phyloP scores from a whole-genome alignment of 2,888 invertebrate genomes.

The Himalopsyche anomala region DNA sequence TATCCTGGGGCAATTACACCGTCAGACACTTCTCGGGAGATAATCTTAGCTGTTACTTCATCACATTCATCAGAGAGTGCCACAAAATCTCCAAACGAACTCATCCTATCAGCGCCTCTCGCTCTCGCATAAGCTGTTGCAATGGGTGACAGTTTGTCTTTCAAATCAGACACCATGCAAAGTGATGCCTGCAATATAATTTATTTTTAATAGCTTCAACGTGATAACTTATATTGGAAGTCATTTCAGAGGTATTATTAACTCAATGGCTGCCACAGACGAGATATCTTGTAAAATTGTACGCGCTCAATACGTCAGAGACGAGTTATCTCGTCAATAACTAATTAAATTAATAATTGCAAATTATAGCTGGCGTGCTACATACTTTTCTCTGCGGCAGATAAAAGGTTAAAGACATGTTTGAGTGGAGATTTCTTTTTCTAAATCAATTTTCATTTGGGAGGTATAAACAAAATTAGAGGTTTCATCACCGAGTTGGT shows the following conservation, averaged over 20 bases:
- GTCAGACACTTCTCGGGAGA: constrained; percentile 96
- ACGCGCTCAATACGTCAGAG: too few species aligned
- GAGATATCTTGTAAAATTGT: too few species aligned
- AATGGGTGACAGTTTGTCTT: constrained; percentile 84
- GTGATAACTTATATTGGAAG: background rate
- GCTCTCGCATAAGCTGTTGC: constrained; percentile 97
- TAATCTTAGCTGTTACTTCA: constrained; percentile 91
- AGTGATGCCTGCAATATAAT: constrained; percentile 83
- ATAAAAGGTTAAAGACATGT: too few species aligned
- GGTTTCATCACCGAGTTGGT: too few species aligned
- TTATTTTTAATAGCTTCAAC: constrained; percentile 20
- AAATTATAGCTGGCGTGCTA: too few species aligned
- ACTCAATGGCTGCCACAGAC: too few species aligned
- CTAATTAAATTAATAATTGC: too few species aligned
- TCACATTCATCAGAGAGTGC: constrained; percentile 96
- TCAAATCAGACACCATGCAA: constrained; percentile 94
- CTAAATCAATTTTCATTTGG: too few species aligned
- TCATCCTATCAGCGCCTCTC: constrained; percentile 98
- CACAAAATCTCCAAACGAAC: constrained; percentile 98
- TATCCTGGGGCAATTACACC: constrained; percentile 98
- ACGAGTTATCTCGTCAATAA: too few species aligned
- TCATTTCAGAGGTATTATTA: too few species aligned
- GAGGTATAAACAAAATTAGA: background rate
- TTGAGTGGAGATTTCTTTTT: too few species aligned
- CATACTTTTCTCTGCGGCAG: too few species aligned